Evolutionary conservation across 2,113 vertebrate species (phyloP).

Genomic region (Miniopterus natalensis): DNA sequence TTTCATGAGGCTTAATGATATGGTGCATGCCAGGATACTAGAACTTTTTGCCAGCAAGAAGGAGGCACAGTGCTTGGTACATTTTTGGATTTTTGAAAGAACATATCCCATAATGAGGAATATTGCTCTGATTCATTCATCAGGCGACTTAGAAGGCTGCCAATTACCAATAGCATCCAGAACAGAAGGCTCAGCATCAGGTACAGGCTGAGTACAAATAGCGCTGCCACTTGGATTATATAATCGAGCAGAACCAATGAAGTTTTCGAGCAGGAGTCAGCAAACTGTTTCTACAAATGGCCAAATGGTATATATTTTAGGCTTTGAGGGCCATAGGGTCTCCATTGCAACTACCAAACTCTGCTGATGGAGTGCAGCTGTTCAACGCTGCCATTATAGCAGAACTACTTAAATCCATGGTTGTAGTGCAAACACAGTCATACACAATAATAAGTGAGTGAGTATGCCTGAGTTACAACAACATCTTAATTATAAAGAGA

Average conservation of each 20-base stretch:
- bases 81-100: background rate
- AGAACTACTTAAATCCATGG: background rate
- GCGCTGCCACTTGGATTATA: background rate
- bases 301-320: background rate
- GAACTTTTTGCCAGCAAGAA: background rate
- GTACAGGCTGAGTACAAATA: background rate
- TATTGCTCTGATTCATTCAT: background rate
- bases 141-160: background rate
- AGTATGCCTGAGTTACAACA: background rate
- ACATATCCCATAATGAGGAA: too few species aligned
- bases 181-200: background rate
- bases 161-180: background rate
- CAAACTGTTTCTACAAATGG: background rate
- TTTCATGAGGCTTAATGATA: background rate
- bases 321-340: background rate
- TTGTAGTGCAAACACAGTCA: background rate
- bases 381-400: background rate
- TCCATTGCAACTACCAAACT: background rate
- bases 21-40: background rate
- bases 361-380: background rate
- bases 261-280: background rate
- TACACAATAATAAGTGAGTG: background rate
- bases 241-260: background rate
- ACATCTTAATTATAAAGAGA: slow-evolving; percentile 35
- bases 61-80: background rate